These are phyloP conservation scores for Ladona fulva DNA, from an alignment of 1,140 invertebrate species.

Conservation along the genomic window DNA sequence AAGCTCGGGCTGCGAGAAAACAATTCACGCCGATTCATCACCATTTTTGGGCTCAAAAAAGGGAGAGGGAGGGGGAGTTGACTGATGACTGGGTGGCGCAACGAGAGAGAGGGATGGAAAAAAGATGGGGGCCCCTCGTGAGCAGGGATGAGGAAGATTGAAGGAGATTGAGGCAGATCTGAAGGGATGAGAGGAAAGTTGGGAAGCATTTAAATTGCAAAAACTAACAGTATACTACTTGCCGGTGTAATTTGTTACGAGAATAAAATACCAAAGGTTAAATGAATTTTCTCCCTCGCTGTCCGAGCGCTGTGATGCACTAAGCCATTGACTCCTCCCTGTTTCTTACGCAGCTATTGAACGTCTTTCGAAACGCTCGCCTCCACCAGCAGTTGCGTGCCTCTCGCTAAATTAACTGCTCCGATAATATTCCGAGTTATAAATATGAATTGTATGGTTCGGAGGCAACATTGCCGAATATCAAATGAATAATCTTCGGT, in stretches of 20 bases:
- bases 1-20: background rate
- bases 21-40: slow-evolving; percentile 8
- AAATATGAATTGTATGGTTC: too few relatives aligned
- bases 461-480: too few relatives aligned
- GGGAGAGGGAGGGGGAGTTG: background rate
- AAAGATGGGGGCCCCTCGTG: background rate
- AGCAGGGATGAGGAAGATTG: background rate
- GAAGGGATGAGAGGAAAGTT: background rate
- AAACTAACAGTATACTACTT: slow-evolving; percentile 10
- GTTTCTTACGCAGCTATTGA: too few relatives aligned
- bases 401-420: too few relatives aligned
- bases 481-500: too few relatives aligned
- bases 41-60: slow-evolving; percentile 9
- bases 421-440: too few relatives aligned
- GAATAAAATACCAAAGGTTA: slow-evolving; percentile 6
- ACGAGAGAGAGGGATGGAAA: background rate
- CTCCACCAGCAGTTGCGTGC: too few relatives aligned
- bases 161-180: background rate
- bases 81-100: background rate
- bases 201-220: slow-evolving; percentile 9
- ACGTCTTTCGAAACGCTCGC: too few relatives aligned
- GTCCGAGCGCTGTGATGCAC: too few relatives aligned
- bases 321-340: too few relatives aligned
- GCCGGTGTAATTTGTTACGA: slow-evolving; percentile 3
- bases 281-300: background rate